These are phyloP conservation scores for Cerceris ruficornis DNA, from an alignment of 2,888 invertebrate genomes.

Conservation along the genomic window DNA sequence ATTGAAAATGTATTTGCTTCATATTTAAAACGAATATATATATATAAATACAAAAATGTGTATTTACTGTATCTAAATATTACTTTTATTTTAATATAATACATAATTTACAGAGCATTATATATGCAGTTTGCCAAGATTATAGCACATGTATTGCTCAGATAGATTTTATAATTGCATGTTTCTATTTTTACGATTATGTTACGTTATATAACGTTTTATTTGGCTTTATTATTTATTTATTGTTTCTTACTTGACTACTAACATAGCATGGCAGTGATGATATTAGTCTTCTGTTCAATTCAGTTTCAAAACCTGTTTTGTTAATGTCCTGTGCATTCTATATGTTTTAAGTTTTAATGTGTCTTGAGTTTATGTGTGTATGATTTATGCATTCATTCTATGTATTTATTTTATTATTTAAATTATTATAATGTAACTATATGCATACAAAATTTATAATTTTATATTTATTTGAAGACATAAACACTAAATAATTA, in stretches of 20 bases:
- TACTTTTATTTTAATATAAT: not conserved
- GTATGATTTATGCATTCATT: not conserved
- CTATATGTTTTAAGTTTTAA: not conserved
- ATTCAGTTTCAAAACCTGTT: not conserved
- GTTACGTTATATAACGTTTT: not conserved
- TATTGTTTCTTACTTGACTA: no score
- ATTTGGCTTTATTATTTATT: not conserved
- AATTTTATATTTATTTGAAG: not conserved
- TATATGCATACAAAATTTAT: not conserved
- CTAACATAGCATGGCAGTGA: no score
- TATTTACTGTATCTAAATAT: not conserved
- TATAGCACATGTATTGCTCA: not conserved
- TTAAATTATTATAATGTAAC: not conserved
- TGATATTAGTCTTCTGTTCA: not conserved
- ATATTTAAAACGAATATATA: not conserved
- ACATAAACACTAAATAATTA: not conserved
- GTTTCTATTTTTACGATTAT: conserved; percentile 2
- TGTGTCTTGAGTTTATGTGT: not conserved
- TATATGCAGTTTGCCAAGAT: not conserved
- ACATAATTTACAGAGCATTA: not conserved
- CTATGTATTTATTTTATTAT: not conserved
- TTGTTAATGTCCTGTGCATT: not conserved
- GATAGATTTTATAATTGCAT: conserved; percentile 8
- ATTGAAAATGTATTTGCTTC: not conserved
- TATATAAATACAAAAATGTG: no score